A percentile compares a stretch with the other conserved stretches of the same genome.
Conservation (phyloP, 2,113 vertebrate species). For the Bufo bufo region DNA sequence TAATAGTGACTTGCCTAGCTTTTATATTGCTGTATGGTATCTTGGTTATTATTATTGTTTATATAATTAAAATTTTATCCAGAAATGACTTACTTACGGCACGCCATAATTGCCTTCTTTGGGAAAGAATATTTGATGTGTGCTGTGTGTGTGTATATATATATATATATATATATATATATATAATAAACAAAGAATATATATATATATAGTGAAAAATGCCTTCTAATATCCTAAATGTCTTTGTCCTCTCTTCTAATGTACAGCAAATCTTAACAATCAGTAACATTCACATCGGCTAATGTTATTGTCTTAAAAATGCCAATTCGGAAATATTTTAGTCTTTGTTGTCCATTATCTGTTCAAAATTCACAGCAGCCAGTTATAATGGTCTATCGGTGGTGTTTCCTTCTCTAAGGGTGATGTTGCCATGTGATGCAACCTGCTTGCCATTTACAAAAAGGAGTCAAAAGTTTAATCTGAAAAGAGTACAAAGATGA, state of each 20-base stretch:
- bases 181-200: too few species aligned
- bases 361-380: neutral
- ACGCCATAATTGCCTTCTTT: too few species aligned
- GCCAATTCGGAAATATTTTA: neutral
- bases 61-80: too few species aligned
- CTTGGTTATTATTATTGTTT: neutral
- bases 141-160: too few species aligned
- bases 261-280: neutral
- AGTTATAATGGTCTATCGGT: neutral
- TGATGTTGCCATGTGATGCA: constrained; percentile 4
- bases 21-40: neutral
- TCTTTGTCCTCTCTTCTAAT: too few species aligned
- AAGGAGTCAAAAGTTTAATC: constrained; percentile 20
- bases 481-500: neutral
- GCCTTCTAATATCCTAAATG: too few species aligned
- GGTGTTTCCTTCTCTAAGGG: neutral
- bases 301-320: neutral
- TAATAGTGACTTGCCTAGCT: neutral
- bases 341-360: neutral
- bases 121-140: too few species aligned
- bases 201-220: too few species aligned
- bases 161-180: too few species aligned
- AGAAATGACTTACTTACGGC: too few species aligned
- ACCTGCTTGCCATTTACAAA: neutral
- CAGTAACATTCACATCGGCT: neutral